Base-by-base conservation (phyloP, 2,797 vertebrate species). In the Acrossocheilus fasciatus region DNA sequence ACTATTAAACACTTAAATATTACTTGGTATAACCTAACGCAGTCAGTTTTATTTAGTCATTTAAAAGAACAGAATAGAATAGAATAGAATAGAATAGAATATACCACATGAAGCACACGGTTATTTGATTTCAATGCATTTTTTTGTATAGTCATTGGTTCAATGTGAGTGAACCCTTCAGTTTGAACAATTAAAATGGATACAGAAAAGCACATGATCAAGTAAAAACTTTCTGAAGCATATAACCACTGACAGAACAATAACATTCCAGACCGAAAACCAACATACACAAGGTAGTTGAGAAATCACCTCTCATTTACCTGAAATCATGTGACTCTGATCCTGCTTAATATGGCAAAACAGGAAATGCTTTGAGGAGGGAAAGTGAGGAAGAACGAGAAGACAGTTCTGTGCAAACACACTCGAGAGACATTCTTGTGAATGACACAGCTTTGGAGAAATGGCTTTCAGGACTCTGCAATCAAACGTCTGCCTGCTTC, bases 271-370 rank as follows among this genome's bases (percentile, higher is more conserved):
- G 36, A 85, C 23, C 20, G 11, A 72, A 20, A 86, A 50, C 18
- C 36, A 54, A 20, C 17, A 6, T 26, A 23, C 18, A 41, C 10
- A 70, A 45, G 50, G 26, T 54, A 9, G n/a, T 81, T 74, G 83
- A 39, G 74, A 43, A 87, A 87, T 78, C 74, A 39, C 8, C 57
- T 66, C 47, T n/a, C 15, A 59, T 86, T 91, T 92, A 66, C 39
- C 83, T 82, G 86, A 93, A 92, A 91, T 11, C 91, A 92, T 87
- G 92, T 93, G 92, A 94, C 81, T 52, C 59, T 2, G 6, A 62
- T 43, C 47, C 64, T 36, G 4, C 85, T 90, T 45, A 84, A 89
- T 91, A 82, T 85, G 73, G 78, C 84, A 80, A 84, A 54, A 30
- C 6, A 84, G 86, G 59, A 90, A 82, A 70, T 39, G 54, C 23